phyloP scores from a whole-genome alignment of 2,888 invertebrate genomes.

The Lutraria lutraria region DNA sequence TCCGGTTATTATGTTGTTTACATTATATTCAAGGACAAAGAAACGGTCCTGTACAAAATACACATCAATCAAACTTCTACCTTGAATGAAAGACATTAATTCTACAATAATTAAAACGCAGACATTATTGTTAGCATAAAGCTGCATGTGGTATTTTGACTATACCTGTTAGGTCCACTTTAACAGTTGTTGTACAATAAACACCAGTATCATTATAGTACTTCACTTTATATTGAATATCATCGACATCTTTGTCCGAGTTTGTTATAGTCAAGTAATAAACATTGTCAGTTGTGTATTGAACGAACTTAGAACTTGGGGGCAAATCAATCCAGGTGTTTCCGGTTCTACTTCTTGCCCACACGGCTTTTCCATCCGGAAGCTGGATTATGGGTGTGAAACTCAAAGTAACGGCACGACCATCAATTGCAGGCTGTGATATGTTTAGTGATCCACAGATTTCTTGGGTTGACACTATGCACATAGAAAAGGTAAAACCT shows the following conservation, averaged over 20 bases:
- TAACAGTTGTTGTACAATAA: background rate
- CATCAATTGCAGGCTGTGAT: background rate
- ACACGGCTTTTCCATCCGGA: background rate
- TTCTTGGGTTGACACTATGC: background rate
- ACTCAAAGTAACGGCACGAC: background rate
- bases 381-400: background rate
- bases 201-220: background rate
- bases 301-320: background rate
- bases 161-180: background rate
- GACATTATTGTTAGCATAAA: background rate
- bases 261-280: background rate
- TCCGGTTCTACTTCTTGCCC: background rate
- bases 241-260: background rate
- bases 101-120: background rate
- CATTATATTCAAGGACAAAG: too few species aligned
- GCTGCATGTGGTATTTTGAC: background rate
- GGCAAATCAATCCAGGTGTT: background rate
- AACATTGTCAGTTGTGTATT: background rate
- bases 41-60: background rate
- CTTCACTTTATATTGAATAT: background rate
- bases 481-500: too few species aligned
- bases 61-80: background rate
- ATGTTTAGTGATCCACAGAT: background rate
- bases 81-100: background rate
- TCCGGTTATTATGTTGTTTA: too few species aligned